A percentile compares a stretch with the other conserved stretches of the same genome.
These are phyloP conservation scores for Dendrocincla fuliginosa DNA, from an alignment of 2,797 vertebrate species.

Conservation along the genomic window DNA sequence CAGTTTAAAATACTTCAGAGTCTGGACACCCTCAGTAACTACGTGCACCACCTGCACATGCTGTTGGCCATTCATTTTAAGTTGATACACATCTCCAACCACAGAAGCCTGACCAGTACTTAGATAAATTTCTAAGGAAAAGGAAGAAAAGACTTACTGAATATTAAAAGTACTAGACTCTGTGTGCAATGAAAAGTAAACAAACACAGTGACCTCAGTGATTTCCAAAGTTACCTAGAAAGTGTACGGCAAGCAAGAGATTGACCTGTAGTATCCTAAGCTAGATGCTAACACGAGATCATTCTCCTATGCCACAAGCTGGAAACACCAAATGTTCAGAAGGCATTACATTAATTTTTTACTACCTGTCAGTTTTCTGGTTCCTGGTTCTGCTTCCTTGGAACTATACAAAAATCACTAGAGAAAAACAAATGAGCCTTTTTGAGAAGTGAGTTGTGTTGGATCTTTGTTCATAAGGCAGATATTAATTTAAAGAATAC, in stretches of 20 bases:
- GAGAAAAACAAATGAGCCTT: not conserved
- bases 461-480: constrained; percentile 34
- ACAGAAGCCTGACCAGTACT: not conserved
- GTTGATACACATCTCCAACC: not conserved
- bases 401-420: not conserved
- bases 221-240: not conserved
- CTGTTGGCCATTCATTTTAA: not conserved
- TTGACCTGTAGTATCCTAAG: not conserved
- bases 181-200: not conserved
- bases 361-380: not conserved
- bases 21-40: not conserved
- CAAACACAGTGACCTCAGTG: not conserved
- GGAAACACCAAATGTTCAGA: not conserved
- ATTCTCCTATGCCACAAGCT: not conserved
- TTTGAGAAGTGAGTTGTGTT: not conserved
- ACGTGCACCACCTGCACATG: not conserved
- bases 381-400: not conserved
- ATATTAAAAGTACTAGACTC: not conserved
- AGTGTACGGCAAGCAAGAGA: not conserved
- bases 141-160: not conserved
- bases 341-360: not conserved
- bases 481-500: constrained; percentile 56
- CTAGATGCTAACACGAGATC: not conserved
- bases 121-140: not conserved
- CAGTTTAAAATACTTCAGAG: not conserved